Percentiles rank a stretch among this genome's conserved stretches.
Evolutionary conservation across 2,113 vertebrate species (phyloP).

Genomic region (Cairina moschata): DNA sequence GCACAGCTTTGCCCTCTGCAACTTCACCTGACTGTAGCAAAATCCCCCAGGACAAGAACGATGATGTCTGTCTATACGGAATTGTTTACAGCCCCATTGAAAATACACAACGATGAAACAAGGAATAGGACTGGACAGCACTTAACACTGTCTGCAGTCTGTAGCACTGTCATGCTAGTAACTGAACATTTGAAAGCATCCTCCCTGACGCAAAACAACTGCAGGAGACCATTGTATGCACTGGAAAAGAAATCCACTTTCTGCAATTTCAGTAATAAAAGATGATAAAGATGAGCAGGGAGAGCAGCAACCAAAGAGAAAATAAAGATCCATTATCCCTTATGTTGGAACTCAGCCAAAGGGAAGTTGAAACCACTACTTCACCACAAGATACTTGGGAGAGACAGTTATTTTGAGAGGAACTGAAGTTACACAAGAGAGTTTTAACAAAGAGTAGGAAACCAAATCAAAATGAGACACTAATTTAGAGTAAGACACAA

Average conservation of each 20-base stretch:
- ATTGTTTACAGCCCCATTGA: background rate
- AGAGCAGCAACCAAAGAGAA: slow-evolving; percentile 28
- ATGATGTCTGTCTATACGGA: background rate
- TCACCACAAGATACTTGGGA: slow-evolving; percentile 6
- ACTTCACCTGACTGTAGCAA: background rate
- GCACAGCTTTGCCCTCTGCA: background rate
- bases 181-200: background rate
- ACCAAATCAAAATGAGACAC: slow-evolving; percentile 45
- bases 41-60: background rate
- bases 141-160: background rate
- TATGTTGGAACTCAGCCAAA: slow-evolving; percentile 36
- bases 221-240: background rate
- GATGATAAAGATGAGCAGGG: slow-evolving; percentile 19
- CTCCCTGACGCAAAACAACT: background rate
- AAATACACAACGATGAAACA: background rate
- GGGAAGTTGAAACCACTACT: slow-evolving; percentile 46
- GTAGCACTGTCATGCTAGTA: background rate
- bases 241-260: background rate
- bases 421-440: slow-evolving; percentile 61
- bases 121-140: background rate
- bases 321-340: slow-evolving; percentile 50
- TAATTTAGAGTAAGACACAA: slow-evolving; percentile 49
- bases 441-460: slow-evolving; percentile 59
- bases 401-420: slow-evolving; percentile 59
- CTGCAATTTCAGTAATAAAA: slow-evolving; percentile 22